Conservation (phyloP, 64 coral and sea anemone species). For the Montipora efflorescens region DNA sequence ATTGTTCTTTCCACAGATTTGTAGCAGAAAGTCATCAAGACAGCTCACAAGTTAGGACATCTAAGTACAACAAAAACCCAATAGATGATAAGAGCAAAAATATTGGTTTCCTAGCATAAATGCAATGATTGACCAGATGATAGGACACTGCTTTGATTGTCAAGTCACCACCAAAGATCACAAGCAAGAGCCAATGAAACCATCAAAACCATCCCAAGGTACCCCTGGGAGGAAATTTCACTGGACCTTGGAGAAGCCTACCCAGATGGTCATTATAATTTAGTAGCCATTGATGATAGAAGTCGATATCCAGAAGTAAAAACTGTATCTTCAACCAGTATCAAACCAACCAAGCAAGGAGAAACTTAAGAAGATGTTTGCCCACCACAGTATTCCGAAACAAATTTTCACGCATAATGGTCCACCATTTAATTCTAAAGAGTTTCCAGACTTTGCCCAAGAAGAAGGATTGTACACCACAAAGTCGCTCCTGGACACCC, state of each 20-base stretch:
- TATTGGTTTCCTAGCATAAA: constrained; percentile 70
- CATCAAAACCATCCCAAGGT: constrained; percentile 28
- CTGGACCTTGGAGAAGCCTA: constrained; percentile 60
- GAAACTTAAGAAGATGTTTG: constrained; percentile 47
- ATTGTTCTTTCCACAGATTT: too few species aligned
- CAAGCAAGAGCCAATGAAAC: constrained; percentile 43
- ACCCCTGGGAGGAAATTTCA: constrained; percentile 41
- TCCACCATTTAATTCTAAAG: constrained; percentile 31
- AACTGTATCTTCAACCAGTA: too few species aligned
- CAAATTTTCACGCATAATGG: constrained; percentile 11
- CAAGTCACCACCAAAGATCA: constrained; percentile 46
- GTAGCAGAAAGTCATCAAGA: too few species aligned
- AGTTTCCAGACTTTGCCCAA: constrained; percentile 33
- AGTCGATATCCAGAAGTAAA: constrained; percentile 50
- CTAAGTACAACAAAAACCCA: background rate
- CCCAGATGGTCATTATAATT: background rate
- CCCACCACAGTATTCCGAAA: constrained; percentile 29
- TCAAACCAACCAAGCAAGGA: too few species aligned
- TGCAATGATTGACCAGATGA: constrained; percentile 44
- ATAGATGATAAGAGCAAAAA: constrained; percentile 24
- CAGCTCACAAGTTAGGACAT: too few species aligned
- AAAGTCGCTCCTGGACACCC: constrained; percentile 44
- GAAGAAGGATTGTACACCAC: constrained; percentile 53
- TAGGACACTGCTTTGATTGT: constrained; percentile 50
- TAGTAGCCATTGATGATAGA: constrained; percentile 21